Percentiles rank a stretch among this genome's conserved stretches.
These are phyloP conservation scores for Diaphora mendica DNA, from an alignment of 2,888 invertebrate genomes.

Conservation along the genomic window DNA sequence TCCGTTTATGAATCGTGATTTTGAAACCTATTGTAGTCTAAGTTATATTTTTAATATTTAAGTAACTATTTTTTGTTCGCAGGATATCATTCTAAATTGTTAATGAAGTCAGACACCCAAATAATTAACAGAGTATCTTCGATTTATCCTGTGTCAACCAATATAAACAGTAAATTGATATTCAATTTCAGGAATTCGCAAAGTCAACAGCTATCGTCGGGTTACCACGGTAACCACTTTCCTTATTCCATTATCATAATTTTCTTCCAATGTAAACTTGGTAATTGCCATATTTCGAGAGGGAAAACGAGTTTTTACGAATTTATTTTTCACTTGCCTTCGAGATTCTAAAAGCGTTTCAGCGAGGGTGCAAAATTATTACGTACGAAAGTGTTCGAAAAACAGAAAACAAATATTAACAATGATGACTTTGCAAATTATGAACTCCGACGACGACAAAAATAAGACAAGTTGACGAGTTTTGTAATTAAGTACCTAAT, in stretches of 20 bases:
- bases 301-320: constrained; percentile 43
- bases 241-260: constrained; percentile 49
- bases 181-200: constrained; percentile 34
- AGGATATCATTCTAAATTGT: not conserved
- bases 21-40: too few species aligned
- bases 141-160: constrained; percentile 19
- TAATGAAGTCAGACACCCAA: constrained; percentile 9
- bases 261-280: constrained; percentile 54
- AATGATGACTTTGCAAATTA: constrained; percentile 7
- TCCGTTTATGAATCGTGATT: too few species aligned
- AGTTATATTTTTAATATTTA: too few species aligned
- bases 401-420: constrained; percentile 20
- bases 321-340: constrained; percentile 46
- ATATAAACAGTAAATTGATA: constrained; percentile 39
- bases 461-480: not conserved
- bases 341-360: constrained; percentile 37
- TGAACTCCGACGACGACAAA: not conserved
- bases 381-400: constrained; percentile 16
- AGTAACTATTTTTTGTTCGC: not conserved
- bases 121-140: constrained; percentile 1
- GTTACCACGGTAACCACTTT: constrained; percentile 22
- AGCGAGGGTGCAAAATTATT: constrained; percentile 19
- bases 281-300: constrained; percentile 51
- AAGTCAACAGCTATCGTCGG: constrained; percentile 25
- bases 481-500: not conserved